A percentile compares a stretch with the other conserved stretches of the same genome.
phyloP scores from a whole-genome alignment of 1,140 invertebrate genomes.

The Aethina tumida region DNA sequence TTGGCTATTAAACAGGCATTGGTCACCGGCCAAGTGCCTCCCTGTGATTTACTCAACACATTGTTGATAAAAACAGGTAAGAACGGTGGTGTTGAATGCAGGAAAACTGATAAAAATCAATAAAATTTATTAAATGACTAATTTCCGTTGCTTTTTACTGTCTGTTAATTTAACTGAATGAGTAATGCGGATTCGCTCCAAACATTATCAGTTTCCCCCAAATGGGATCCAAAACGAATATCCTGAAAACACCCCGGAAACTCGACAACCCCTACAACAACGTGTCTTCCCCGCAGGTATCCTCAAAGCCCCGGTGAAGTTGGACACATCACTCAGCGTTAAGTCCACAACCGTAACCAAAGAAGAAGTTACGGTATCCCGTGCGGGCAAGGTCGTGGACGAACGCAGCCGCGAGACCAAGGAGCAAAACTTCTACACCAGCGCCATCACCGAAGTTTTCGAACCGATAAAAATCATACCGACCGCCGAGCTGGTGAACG shows the following conservation, averaged over 20 bases:
- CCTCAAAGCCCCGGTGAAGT: constrained; percentile 55
- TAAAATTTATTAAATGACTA: too few species aligned
- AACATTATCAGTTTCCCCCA: too few species aligned
- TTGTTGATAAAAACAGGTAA: constrained; percentile 56
- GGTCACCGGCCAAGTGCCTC: constrained; percentile 59
- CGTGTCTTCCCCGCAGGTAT: too few species aligned
- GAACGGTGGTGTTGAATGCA: too few species aligned
- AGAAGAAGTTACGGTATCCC: constrained; percentile 61
- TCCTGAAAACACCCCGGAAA: too few species aligned
- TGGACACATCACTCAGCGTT: constrained; percentile 63
- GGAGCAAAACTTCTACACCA: constrained; percentile 61
- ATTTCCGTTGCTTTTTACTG: too few species aligned
- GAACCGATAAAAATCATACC: constrained; percentile 49
- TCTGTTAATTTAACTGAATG: too few species aligned
- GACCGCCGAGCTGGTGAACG: constrained; percentile 30
- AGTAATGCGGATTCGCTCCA: too few species aligned
- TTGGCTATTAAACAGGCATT: constrained; percentile 58
- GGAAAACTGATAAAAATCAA: too few species aligned
- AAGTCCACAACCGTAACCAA: constrained; percentile 63
- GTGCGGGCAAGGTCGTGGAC: constrained; percentile 58
- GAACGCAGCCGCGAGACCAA: constrained; percentile 62
- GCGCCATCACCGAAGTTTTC: constrained; percentile 58
- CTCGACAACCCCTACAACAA: too few species aligned
- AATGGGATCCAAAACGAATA: too few species aligned
- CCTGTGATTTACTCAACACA: constrained; percentile 61